Conservation (phyloP, 2,797 vertebrate species). For the Borostomias antarcticus region DNA sequence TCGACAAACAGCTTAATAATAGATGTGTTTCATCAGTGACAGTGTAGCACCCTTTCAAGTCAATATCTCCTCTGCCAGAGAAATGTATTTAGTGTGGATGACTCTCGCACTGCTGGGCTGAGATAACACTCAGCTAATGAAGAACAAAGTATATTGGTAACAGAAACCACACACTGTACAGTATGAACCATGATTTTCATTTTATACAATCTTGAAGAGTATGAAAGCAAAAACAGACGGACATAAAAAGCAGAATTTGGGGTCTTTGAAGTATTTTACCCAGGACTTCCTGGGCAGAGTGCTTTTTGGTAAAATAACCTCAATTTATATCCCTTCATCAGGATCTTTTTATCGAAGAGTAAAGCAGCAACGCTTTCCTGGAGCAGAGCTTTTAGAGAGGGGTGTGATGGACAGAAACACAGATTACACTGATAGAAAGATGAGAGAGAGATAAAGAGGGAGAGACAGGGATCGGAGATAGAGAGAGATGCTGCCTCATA, state of each 20-base stretch:
- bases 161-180: too few relatives aligned
- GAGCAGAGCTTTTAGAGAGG: slow-evolving; percentile 1
- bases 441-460: slow-evolving; percentile 1
- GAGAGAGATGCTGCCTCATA: too few relatives aligned
- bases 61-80: neutral
- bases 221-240: neutral
- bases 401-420: slow-evolving; percentile 38
- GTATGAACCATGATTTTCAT: slow-evolving; percentile 23
- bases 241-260: too few relatives aligned
- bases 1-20: too few relatives aligned
- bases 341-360: too few relatives aligned
- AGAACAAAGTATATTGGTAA: too few relatives aligned
- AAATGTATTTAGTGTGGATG: neutral
- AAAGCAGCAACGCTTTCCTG: neutral
- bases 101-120: slow-evolving; percentile 14
- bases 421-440: slow-evolving; percentile 20
- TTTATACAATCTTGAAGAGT: slow-evolving; percentile 42
- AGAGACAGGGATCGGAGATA: neutral
- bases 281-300: neutral
- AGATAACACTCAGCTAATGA: too few relatives aligned
- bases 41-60: neutral
- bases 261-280: neutral
- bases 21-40: too few relatives aligned
- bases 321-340: neutral
- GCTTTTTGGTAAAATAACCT: neutral